Evolutionary conservation across 2,888 invertebrate genomes (phyloP).

Genomic region (Nysson spinosus): DNA sequence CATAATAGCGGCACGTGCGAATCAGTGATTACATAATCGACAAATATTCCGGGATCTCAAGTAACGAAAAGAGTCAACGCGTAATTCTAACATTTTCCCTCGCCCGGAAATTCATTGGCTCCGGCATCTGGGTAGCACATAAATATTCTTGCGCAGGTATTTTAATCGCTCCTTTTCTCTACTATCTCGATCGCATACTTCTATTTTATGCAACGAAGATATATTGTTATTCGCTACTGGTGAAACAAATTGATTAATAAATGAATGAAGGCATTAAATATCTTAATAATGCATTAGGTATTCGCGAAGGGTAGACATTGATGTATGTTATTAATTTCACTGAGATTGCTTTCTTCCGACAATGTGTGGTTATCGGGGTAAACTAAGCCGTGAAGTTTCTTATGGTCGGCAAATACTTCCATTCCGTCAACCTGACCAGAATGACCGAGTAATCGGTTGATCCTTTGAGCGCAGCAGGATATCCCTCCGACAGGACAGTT

Average conservation of each 20-base stretch:
- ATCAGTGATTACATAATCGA: conserved; percentile 21
- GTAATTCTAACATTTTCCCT: conserved; percentile 35
- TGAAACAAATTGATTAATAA: conserved; percentile 21
- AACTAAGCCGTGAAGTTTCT: neutral
- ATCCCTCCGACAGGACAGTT: conserved; percentile 29
- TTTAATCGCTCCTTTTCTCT: neutral
- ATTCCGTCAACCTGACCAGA: conserved; percentile 10
- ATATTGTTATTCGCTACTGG: conserved; percentile 17
- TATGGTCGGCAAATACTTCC: neutral
- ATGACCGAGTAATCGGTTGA: conserved; percentile 26
- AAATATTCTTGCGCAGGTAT: conserved; percentile 6
- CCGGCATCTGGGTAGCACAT: neutral
- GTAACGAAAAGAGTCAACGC: conserved; percentile 18
- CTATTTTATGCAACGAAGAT: neutral
- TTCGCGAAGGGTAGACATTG: neutral
- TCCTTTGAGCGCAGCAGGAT: conserved; percentile 19
- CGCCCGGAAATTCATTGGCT: conserved; percentile 7
- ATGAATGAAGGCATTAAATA: neutral
- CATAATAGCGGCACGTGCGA: conserved; percentile 46
- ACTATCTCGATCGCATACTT: neutral
- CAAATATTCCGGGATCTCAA: conserved; percentile 19
- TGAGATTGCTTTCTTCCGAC: neutral
- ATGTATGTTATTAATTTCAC: neutral
- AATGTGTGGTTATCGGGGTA: neutral
- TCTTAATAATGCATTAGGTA: conserved; percentile 6